Percentiles rank a stretch among this genome's conserved stretches.
Evolutionary conservation across 2,113 vertebrate species (phyloP).

Genomic region (Pangasianodon hypophthalmus): DNA sequence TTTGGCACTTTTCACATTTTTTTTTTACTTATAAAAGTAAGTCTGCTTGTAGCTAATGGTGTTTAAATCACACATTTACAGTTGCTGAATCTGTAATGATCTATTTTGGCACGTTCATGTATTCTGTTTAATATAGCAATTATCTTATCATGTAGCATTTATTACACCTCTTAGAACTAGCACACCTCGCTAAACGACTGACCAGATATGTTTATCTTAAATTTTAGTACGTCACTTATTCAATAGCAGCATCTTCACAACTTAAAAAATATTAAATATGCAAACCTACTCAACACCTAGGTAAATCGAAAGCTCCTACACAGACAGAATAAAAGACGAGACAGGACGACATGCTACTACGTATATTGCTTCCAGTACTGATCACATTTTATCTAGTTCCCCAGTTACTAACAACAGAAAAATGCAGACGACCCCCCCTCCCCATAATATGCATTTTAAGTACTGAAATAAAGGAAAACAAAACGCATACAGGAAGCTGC

Average conservation of each 20-base stretch:
- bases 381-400: constrained; percentile 74
- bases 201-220: constrained; percentile 75
- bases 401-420: constrained; percentile 62
- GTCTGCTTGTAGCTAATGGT: constrained; percentile 71
- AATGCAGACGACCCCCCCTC: constrained; percentile 42
- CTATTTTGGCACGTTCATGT: constrained; percentile 80
- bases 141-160: constrained; percentile 69
- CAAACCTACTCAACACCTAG: constrained; percentile 75
- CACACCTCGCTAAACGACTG: constrained; percentile 73
- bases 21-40: constrained; percentile 75
- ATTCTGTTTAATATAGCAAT: constrained; percentile 69
- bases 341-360: constrained; percentile 76
- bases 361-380: constrained; percentile 81
- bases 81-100: constrained; percentile 66
- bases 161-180: constrained; percentile 70
- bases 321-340: constrained; percentile 72
- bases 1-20: constrained; percentile 85
- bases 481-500: constrained; percentile 52
- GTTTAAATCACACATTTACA: constrained; percentile 72
- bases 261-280: constrained; percentile 66
- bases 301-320: constrained; percentile 74
- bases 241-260: constrained; percentile 82
- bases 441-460: constrained; percentile 51
- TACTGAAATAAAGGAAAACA: constrained; percentile 59
- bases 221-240: constrained; percentile 75